Evolutionary conservation across 2,113 vertebrate species (phyloP).

Genomic region (Hippocampus comes): DNA sequence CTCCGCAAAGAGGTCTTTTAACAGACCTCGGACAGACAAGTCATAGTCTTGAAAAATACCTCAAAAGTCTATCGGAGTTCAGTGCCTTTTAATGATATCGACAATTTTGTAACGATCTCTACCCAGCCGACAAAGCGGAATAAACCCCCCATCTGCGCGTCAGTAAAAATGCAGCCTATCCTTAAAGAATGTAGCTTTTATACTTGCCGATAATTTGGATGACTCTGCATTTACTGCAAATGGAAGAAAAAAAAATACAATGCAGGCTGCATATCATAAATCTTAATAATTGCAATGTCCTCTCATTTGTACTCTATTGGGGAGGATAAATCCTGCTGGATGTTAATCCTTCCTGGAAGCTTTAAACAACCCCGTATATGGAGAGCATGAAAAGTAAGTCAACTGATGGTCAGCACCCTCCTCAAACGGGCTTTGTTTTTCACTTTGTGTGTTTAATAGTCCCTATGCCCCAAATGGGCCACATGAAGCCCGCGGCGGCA

Average conservation of each 20-base stretch:
- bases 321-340: background rate
- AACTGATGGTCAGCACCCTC: background rate
- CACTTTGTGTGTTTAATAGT: background rate
- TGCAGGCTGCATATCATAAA: constrained; percentile 6
- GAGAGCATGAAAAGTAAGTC: background rate
- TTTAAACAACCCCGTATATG: background rate
- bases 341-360: background rate
- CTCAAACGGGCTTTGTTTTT: background rate
- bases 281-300: background rate
- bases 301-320: constrained; percentile 12
- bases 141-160: constrained; percentile 64
- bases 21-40: constrained; percentile 16
- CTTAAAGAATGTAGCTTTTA: constrained; percentile 40
- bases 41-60: constrained; percentile 14
- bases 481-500: background rate
- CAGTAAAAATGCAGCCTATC: constrained; percentile 47
- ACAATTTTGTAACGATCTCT: constrained; percentile 46
- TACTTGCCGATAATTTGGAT: constrained; percentile 27
- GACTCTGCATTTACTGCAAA: constrained; percentile 25
- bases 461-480: background rate
- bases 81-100: constrained; percentile 34
- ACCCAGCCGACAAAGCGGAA: constrained; percentile 41
- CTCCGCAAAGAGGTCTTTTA: constrained; percentile 36
- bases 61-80: constrained; percentile 33
- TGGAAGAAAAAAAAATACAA: constrained; percentile 6